Evolutionary conservation across 2,797 vertebrate genomes (phyloP).

Genomic region (Cynopterus sphinx): DNA sequence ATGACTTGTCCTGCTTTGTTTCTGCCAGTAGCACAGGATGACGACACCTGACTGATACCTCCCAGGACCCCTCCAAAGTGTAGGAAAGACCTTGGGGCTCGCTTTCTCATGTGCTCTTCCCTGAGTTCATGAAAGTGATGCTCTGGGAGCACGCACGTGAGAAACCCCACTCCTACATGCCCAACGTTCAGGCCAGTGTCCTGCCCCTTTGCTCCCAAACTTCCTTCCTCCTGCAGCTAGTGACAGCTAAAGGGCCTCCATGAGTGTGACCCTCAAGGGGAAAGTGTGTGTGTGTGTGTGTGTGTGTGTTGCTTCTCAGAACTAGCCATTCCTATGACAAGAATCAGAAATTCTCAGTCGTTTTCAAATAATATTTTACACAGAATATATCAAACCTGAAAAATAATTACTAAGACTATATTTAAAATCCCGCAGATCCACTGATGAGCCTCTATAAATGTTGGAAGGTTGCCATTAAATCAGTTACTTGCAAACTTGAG

Average conservation of each 20-base stretch:
- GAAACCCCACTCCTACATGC: background rate
- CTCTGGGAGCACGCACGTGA: rapidly evolving
- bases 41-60: background rate
- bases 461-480: background rate
- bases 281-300: background rate
- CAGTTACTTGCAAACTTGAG: background rate
- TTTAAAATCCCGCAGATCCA: background rate
- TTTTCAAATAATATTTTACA: background rate
- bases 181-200: background rate
- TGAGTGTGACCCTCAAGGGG: background rate
- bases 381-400: background rate
- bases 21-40: background rate
- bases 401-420: background rate
- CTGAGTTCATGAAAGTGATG: background rate
- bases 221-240: background rate
- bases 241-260: background rate
- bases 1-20: background rate
- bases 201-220: no score
- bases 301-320: background rate
- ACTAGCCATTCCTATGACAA: background rate
- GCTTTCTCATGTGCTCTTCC: background rate
- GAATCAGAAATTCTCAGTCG: background rate
- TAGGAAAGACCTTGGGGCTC: background rate
- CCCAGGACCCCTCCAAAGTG: background rate
- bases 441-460: background rate